Percentiles rank a stretch among this genome's conserved stretches.
These are phyloP conservation scores for Caretta caretta DNA, from an alignment of 2,113 vertebrate species.

Conservation along the genomic window DNA sequence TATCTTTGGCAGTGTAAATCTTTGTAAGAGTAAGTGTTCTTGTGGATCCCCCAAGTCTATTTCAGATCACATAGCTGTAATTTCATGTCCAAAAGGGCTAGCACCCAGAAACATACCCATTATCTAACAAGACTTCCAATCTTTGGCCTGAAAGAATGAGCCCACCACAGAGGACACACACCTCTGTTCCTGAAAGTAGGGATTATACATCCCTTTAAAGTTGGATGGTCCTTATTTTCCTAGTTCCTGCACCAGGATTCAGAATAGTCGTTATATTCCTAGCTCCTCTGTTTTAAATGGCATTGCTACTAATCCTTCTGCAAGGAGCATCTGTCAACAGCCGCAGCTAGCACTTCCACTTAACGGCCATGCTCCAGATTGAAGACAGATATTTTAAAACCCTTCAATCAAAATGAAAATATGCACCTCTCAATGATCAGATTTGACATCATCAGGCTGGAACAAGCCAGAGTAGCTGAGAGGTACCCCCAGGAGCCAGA, in stretches of 20 bases:
- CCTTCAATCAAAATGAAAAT: neutral
- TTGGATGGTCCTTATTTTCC: neutral
- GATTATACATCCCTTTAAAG: fast-evolving
- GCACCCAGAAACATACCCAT: neutral
- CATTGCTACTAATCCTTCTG: conserved; percentile 38
- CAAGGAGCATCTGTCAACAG: conserved; percentile 58
- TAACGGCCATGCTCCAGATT: conserved; percentile 37
- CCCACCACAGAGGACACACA: neutral
- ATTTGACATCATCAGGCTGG: neutral
- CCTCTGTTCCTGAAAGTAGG: neutral
- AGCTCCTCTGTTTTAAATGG: conserved; percentile 29
- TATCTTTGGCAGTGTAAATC: neutral
- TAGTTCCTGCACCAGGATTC: neutral
- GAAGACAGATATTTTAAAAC: neutral
- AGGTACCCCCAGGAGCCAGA: neutral
- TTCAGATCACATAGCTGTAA: neutral
- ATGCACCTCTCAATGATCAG: neutral
- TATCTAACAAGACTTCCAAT: neutral
- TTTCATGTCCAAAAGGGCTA: neutral
- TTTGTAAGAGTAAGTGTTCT: neutral
- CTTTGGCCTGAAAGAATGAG: neutral
- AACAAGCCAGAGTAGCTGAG: neutral
- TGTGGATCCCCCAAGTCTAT: neutral
- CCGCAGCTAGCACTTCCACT: conserved; percentile 4
- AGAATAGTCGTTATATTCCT: neutral